phyloP scores from a whole-genome alignment of 2,888 invertebrate genomes.

The Aphodius sticticus region DNA sequence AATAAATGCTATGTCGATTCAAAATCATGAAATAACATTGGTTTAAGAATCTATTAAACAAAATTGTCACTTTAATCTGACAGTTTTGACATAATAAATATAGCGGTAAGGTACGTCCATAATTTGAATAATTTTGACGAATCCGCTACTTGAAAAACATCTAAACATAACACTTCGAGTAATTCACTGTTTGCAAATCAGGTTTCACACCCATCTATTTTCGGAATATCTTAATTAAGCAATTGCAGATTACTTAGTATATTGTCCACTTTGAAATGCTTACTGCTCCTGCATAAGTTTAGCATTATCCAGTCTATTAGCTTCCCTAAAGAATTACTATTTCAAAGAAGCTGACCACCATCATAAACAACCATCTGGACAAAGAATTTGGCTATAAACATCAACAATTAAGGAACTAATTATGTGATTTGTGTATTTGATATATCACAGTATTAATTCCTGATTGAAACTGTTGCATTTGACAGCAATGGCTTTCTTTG shows the following conservation, averaged over 20 bases:
- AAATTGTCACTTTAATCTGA: too few relatives aligned
- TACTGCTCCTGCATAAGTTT: too few relatives aligned
- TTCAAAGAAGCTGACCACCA: background rate
- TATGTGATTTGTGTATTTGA: slow-evolving; percentile 55
- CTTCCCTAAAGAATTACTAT: background rate
- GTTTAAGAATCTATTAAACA: too few relatives aligned
- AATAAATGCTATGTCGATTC: too few relatives aligned
- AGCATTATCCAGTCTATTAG: background rate
- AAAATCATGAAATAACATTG: too few relatives aligned
- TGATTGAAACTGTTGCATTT: slow-evolving; percentile 37
- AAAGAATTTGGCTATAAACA: background rate
- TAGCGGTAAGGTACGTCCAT: slow-evolving; percentile 25
- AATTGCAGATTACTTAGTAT: too few relatives aligned
- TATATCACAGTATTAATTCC: slow-evolving; percentile 61
- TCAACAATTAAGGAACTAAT: slow-evolving; percentile 55
- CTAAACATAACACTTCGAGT: too few relatives aligned
- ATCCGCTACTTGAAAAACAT: too few relatives aligned
- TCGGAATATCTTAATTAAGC: too few relatives aligned
- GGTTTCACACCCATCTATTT: too few relatives aligned
- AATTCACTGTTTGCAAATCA: too few relatives aligned
- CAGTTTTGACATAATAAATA: slow-evolving; percentile 31
- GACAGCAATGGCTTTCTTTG: background rate
- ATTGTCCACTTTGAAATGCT: too few relatives aligned
- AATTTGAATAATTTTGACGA: background rate
- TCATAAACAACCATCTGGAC: background rate